Conservation (phyloP, 35 echinoderm and acorn worm species). For the Chiridota heheva region DNA sequence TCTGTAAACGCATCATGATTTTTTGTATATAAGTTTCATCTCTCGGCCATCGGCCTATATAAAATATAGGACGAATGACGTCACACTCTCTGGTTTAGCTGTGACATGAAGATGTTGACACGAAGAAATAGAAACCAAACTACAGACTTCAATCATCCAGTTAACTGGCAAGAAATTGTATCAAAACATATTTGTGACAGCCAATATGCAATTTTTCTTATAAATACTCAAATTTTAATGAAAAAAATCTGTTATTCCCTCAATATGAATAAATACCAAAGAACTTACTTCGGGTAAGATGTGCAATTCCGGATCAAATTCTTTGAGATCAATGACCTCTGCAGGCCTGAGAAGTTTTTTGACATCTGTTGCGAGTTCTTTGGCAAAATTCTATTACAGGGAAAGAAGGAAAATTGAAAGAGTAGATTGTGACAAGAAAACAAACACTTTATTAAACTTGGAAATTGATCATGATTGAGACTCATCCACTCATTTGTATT, state of each 20-base stretch:
- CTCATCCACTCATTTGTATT: too few relatives aligned
- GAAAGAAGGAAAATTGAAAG: not conserved
- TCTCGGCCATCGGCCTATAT: too few relatives aligned
- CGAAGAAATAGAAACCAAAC: not conserved
- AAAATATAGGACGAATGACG: too few relatives aligned
- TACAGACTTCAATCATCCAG: not conserved
- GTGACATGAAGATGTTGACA: not conserved
- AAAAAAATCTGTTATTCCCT: not conserved
- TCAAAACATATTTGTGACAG: not conserved
- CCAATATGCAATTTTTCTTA: not conserved
- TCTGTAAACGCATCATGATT: too few relatives aligned
- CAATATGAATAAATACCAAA: not conserved
- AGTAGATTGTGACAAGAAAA: not conserved
- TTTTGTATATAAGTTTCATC: too few relatives aligned
- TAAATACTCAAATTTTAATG: not conserved
- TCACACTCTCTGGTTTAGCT: not conserved
- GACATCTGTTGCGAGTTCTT: constrained; percentile 23
- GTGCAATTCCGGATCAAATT: constrained; percentile 95
- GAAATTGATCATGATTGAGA: not conserved
- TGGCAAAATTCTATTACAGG: constrained; percentile 46
- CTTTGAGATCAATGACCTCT: constrained; percentile 76
- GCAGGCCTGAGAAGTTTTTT: not conserved
- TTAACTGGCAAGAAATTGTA: not conserved
- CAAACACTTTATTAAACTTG: not conserved
- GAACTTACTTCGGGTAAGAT: constrained; percentile 78